These are phyloP conservation scores for Propithecus deckenii DNA, from an alignment of 2,797 vertebrate genomes.

Conservation along the genomic window DNA sequence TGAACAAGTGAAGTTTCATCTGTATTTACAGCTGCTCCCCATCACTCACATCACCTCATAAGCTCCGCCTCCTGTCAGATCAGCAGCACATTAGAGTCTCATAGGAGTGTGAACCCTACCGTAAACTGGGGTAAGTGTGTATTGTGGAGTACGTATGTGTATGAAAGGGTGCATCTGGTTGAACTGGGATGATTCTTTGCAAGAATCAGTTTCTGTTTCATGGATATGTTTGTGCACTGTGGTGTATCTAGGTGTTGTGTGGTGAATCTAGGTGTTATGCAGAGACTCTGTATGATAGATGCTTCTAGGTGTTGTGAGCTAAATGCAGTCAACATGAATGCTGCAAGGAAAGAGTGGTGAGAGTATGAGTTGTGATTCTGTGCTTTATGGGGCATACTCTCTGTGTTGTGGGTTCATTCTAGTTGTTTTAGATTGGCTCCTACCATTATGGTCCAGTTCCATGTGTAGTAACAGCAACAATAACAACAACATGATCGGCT, in stretches of 20 bases:
- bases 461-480: not conserved
- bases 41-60: no score
- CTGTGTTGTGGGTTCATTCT: not conserved
- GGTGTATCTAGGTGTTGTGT: not conserved
- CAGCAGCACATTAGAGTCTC: no score
- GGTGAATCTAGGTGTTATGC: not conserved
- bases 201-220: not conserved
- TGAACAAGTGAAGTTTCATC: no score
- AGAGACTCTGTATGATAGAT: not conserved
- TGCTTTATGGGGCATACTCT: not conserved
- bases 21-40: no score
- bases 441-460: conserved; percentile 20
- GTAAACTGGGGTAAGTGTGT: not conserved
- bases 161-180: not conserved
- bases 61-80: no score
- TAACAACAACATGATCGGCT: not conserved
- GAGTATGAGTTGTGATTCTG: not conserved
- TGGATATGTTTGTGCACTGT: not conserved
- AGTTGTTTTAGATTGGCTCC: not conserved
- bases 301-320: not conserved
- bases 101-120: no score
- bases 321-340: not conserved
- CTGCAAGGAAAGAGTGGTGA: not conserved
- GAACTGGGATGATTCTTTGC: not conserved
- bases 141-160: not conserved